Conservation (phyloP, 2,797 vertebrate species). For the Bucorvus abyssinicus region DNA sequence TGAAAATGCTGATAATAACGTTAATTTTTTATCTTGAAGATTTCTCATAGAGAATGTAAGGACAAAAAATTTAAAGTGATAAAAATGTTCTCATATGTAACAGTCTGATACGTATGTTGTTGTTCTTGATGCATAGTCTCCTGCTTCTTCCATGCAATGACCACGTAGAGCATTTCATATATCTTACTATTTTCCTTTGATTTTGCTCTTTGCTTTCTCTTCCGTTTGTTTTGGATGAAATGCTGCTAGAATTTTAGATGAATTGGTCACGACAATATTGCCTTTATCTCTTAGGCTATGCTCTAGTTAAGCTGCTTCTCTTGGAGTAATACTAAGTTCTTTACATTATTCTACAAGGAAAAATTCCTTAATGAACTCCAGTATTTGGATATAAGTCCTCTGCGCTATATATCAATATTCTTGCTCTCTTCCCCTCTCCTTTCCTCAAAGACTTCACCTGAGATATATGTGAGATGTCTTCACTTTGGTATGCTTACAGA, state of each 20-base stretch:
- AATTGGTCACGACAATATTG: neutral
- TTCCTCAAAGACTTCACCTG: neutral
- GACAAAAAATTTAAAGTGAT: neutral
- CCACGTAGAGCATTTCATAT: neutral
- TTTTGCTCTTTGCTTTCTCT: neutral
- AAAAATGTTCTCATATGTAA: neutral
- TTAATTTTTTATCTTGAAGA: neutral
- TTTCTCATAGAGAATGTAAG: neutral
- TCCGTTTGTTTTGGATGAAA: neutral
- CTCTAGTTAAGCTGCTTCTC: neutral
- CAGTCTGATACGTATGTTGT: neutral
- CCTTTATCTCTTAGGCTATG: neutral
- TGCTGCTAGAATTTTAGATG: neutral
- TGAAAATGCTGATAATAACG: neutral
- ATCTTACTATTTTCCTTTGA: neutral
- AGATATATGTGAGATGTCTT: neutral
- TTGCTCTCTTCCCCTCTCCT: neutral
- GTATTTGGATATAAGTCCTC: neutral
- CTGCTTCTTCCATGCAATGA: neutral
- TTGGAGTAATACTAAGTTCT: neutral
- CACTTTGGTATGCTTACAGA: neutral
- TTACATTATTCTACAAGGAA: neutral
- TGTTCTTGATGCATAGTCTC: neutral
- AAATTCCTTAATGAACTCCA: neutral
- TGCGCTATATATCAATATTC: neutral